Base-by-base conservation (phyloP, 2,888 invertebrate species). In the Calliscelio sp. region DNA sequence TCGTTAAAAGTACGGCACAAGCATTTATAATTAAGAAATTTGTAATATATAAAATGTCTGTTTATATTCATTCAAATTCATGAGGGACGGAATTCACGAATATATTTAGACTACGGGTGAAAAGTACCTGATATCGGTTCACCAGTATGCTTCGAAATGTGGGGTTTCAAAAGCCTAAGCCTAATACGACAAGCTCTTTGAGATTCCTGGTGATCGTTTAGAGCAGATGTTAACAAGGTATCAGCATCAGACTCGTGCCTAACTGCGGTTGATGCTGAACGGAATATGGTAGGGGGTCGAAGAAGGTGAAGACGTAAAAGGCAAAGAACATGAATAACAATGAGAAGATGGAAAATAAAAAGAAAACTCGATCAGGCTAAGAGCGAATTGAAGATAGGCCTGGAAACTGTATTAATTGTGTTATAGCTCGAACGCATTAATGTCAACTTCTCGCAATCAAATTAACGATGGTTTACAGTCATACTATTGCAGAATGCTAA, bases 141-240 rank as follows among this genome's bases (percentile, higher is more conserved):
- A 66, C 77, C 63, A 75, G 77, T 81, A 77, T 68, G 81, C 70
- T 55, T 79, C 73, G 63, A 83, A 82, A 81, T 61, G 78, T 73
- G 82, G 59, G 61, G 75, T 82, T 81, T 83, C 63, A 74, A 78
- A 79, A 73, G 79, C 81, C 86, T 81, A 83, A 86, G 86, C 89
- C 90, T 91, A 92, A 92, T 92, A 89, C 89, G 90, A 92, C 92
- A 90, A 89, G 89, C 91, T 92, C 91, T 92, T 92, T 91, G 89
- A 90, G 90, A 92, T 92, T 92, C 91, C 90, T 90, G 89, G 88
- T 87, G 90, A 89, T 90, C 90, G 89, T 90, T 90, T 90, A 88
- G 90, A 78, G 78, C 88, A 90, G 90, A 92, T 92, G 92, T 92
- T 92, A 92, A 92, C 92, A 92, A 92, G 92, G 89, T 84, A 84